Conservation (phyloP, 35 echinoderm and acorn worm species). For the Hemicentrotus pulcherrimus region DNA sequence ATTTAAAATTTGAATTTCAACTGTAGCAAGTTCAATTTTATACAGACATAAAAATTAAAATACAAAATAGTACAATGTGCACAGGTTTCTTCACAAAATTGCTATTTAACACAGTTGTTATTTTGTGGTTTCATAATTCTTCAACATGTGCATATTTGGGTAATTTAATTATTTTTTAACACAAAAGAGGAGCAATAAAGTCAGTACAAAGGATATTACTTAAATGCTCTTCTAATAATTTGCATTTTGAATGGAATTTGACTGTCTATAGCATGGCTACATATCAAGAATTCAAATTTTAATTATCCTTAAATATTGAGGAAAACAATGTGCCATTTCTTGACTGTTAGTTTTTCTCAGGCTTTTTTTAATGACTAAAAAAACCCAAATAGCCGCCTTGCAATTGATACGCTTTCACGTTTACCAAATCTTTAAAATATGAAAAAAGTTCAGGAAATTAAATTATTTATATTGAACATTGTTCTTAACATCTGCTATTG, state of each 20-base stretch:
- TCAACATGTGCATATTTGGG: background rate
- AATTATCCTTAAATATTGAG: background rate
- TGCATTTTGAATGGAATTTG: background rate
- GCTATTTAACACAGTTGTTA: background rate
- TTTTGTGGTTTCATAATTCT: background rate
- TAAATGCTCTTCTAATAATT: background rate
- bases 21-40: background rate
- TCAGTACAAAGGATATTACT: background rate
- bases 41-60: background rate
- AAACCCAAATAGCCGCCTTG: too few species aligned
- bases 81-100: background rate
- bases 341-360: background rate
- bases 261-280: background rate
- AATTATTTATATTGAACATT: background rate
- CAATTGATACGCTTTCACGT: background rate
- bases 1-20: background rate
- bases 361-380: too few species aligned
- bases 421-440: background rate
- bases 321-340: background rate
- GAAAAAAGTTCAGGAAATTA: background rate
- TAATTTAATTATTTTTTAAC: background rate
- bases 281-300: background rate
- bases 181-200: background rate
- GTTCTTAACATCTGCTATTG: background rate
- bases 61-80: background rate